Conservation (phyloP, 2,113 vertebrate genomes). For the Psilopsiagon aymara region DNA sequence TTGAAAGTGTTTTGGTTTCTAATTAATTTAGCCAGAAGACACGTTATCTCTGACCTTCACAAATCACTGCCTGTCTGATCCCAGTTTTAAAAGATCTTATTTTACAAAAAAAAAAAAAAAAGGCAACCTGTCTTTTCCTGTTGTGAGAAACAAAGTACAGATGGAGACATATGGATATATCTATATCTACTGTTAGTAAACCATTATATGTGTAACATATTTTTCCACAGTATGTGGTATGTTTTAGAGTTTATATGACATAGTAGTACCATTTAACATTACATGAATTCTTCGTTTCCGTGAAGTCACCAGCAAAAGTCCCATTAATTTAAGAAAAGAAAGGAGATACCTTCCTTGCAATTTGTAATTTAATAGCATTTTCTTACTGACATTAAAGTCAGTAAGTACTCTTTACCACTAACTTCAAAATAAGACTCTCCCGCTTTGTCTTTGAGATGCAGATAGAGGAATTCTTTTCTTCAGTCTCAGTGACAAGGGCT, state of each 20-base stretch:
- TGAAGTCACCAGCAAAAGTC: neutral
- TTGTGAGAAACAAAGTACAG: neutral
- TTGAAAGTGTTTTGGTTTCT: slow-evolving; percentile 32
- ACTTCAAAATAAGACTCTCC: slow-evolving; percentile 5
- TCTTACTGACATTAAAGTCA: neutral
- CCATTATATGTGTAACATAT: neutral
- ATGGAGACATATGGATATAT: neutral
- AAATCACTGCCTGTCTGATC: slow-evolving; percentile 12
- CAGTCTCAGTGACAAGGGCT: neutral
- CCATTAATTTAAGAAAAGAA: slow-evolving; percentile 17
- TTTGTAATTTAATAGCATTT: slow-evolving; percentile 12
- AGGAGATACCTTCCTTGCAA: neutral
- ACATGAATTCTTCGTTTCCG: neutral
- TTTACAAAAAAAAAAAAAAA: neutral
- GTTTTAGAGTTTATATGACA: neutral
- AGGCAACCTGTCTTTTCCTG: neutral
- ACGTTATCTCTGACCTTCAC: slow-evolving; percentile 40
- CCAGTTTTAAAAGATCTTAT: neutral
- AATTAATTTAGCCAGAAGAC: slow-evolving; percentile 57
- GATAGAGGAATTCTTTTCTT: neutral
- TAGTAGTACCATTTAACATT: neutral
- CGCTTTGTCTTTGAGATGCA: neutral
- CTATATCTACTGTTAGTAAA: neutral
- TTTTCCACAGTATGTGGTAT: neutral
- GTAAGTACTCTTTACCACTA: neutral